Percentiles rank a stretch among this genome's conserved stretches.
Evolutionary conservation across 2,888 invertebrate genomes (phyloP).

Genomic region (Oscheius sp.): DNA sequence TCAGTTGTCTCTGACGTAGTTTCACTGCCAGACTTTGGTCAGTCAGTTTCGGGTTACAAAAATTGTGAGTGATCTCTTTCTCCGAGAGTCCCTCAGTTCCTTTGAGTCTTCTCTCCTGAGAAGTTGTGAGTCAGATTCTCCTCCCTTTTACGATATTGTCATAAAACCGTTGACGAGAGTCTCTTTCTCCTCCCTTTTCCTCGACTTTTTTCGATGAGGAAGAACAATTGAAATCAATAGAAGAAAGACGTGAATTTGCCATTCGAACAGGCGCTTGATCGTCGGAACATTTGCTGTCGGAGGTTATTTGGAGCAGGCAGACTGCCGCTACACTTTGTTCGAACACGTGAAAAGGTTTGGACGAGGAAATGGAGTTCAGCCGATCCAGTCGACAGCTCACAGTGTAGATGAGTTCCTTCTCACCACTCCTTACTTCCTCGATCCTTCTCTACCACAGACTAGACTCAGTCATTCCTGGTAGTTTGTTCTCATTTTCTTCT

Average conservation of each 20-base stretch:
- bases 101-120: too few species aligned
- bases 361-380: background rate
- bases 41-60: background rate
- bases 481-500: too few species aligned
- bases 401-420: too few species aligned
- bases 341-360: slow-evolving; percentile 19
- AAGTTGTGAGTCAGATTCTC: background rate
- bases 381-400: too few species aligned
- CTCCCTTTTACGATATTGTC: too few species aligned
- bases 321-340: slow-evolving; percentile 24
- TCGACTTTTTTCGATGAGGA: background rate
- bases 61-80: background rate
- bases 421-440: too few species aligned
- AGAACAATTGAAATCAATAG: background rate
- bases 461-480: too few species aligned
- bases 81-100: too few species aligned
- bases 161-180: background rate
- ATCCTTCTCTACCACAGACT: too few species aligned
- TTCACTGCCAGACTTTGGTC: slow-evolving; percentile 17
- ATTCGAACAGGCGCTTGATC: slow-evolving; percentile 19
- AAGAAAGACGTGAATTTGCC: slow-evolving; percentile 7
- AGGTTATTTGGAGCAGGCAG: slow-evolving; percentile 13
- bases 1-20: slow-evolving; percentile 22
- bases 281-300: slow-evolving; percentile 22
- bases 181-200: background rate